A percentile compares a stretch with the other conserved stretches of the same genome.
Conservation (phyloP, 1,140 invertebrate species). For the Andricus grossulariae region DNA sequence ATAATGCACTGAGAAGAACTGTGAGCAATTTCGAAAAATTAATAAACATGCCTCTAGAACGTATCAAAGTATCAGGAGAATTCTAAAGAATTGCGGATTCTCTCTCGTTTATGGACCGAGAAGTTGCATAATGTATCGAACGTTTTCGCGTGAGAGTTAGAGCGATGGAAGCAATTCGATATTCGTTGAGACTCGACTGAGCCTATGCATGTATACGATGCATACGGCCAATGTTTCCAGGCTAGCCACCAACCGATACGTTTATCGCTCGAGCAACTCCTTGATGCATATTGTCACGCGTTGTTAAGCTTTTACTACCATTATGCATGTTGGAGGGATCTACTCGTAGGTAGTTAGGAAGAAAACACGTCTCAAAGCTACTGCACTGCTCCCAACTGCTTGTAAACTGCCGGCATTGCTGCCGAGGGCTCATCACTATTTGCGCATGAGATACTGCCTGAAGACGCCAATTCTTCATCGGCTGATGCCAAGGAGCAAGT, state of each 20-base stretch:
- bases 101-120: conserved; percentile 69
- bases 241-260: conserved; percentile 41
- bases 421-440: too few species aligned
- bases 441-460: too few species aligned
- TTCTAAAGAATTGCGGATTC: conserved; percentile 40
- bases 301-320: conserved; percentile 71
- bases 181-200: conserved; percentile 42
- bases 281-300: conserved; percentile 72
- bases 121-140: conserved; percentile 74
- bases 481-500: too few species aligned
- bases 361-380: conserved; percentile 38
- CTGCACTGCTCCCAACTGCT: conserved; percentile 45
- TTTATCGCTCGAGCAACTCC: conserved; percentile 66
- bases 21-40: conserved; percentile 45
- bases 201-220: conserved; percentile 41
- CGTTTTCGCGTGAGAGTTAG: conserved; percentile 61
- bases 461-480: too few species aligned
- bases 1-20: conserved; percentile 32
- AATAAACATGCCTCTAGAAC: conserved; percentile 51
- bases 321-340: conserved; percentile 60
- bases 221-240: conserved; percentile 45
- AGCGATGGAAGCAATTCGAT: conserved; percentile 45
- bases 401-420: conserved; percentile 47
- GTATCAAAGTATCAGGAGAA: conserved; percentile 37
- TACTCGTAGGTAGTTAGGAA: conserved; percentile 37